These are phyloP conservation scores for Eilema depressum DNA, from an alignment of 2,888 invertebrate genomes.

Conservation along the genomic window DNA sequence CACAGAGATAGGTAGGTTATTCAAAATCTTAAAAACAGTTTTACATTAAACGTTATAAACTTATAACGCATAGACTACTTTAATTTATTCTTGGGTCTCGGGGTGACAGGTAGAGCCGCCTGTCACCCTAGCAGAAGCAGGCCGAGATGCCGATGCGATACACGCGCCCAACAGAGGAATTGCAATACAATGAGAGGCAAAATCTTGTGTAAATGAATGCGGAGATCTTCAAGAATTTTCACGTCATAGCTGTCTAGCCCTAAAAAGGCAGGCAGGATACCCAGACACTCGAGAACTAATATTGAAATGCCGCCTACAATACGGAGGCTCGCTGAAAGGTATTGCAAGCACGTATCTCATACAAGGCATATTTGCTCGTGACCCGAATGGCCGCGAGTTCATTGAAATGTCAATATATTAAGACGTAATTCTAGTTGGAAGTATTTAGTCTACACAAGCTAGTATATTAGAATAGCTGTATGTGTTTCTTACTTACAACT, in stretches of 20 bases:
- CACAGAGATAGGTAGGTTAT: no score
- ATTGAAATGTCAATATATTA: slow-evolving; percentile 4
- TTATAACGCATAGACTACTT: no score
- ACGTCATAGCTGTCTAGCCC: neutral
- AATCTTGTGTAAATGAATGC: no score
- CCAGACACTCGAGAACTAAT: neutral
- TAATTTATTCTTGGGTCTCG: no score
- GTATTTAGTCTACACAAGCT: neutral
- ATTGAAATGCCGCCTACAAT: neutral
- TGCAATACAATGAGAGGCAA: no score
- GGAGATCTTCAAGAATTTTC: neutral
- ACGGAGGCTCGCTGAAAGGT: neutral
- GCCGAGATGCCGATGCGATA: no score
- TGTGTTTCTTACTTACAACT: neutral
- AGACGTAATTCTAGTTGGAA: neutral
- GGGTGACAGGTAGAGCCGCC: no score
- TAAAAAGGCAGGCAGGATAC: neutral
- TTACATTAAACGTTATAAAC: no score
- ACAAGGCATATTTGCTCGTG: slow-evolving; percentile 10
- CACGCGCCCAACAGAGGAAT: no score
- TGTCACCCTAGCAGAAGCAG: no score
- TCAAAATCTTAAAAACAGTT: no score
- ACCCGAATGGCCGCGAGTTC: neutral
- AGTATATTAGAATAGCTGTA: neutral
- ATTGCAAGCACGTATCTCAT: slow-evolving; percentile 13